Evolutionary conservation across 2,113 vertebrate genomes (phyloP).

Genomic region (Irena cyanogastra): DNA sequence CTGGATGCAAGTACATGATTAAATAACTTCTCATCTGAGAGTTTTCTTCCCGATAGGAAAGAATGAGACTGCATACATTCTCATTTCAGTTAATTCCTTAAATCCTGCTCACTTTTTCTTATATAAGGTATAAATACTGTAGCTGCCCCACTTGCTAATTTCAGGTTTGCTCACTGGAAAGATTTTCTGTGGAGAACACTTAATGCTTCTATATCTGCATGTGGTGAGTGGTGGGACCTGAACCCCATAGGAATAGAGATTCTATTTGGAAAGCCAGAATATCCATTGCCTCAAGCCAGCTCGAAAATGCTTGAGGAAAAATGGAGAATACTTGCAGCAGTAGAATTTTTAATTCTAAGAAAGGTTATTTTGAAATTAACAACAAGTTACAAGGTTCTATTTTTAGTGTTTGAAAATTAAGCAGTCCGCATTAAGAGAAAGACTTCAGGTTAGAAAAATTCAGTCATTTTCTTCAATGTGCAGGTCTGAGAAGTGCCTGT

Average conservation of each 20-base stretch:
- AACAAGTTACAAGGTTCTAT: neutral
- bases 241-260: neutral
- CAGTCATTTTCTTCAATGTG: neutral
- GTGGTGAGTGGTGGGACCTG: neutral
- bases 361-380: neutral
- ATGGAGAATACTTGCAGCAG: neutral
- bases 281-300: neutral
- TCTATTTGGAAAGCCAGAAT: neutral
- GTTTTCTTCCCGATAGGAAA: neutral
- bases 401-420: neutral
- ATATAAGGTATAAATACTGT: neutral
- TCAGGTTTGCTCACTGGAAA: neutral
- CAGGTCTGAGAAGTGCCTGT: neutral
- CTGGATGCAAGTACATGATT: neutral
- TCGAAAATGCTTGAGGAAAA: neutral
- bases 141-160: neutral
- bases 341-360: neutral
- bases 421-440: neutral
- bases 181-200: neutral
- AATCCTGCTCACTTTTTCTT: neutral
- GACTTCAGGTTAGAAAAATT: neutral
- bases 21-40: neutral
- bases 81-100: neutral
- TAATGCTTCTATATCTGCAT: neutral
- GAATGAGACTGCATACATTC: neutral